Base-by-base conservation (phyloP, 2,113 vertebrate species). In the Datnioides undecimradiatus region DNA sequence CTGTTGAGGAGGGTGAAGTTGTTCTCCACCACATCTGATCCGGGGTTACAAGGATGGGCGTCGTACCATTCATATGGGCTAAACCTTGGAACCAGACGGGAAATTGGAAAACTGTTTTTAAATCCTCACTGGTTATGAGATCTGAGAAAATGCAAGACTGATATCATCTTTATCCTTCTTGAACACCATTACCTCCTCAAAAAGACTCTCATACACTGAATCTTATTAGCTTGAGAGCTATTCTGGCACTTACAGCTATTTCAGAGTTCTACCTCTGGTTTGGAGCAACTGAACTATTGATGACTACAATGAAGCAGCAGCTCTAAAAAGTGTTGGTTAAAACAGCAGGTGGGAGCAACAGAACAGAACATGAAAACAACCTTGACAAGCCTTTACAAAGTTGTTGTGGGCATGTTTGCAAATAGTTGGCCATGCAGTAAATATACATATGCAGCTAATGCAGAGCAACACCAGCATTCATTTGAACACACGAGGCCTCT, bases 31-130 rank as follows among this genome's bases (percentile, higher is more conserved):
- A 99, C 94, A 45, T 99, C 98, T 0, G 98, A 99, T 23, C 97
- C 97, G 0, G 98, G 97, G 87, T 99, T 99, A 88, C 98, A 99
- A 23, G 98, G 98, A 3, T 99, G 98, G 12, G 98, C 97, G 0
- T 99, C 97, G 0, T 99, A 99, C 98, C 98, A 99, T 87, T 99
- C 98, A 0, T 99, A 99, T 0, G 98, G 98, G 89, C 98, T 99
- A 93, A 99, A 99, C 93, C 98, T 99, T 85, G 0, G 69, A 0
- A 27, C 36, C 23, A 92, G 33, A 73, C 4, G 65, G 21, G 31
- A 73, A 68, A 62, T 75, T 31, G 10, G 11, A 46, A 74, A 34
- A 38, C 25, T 33, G 14, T 66, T 48, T 45, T 27, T 21, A 31
- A n/a, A 29, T 2, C n/a, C 51, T 41, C 43, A 49, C 17, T 2